Evolutionary conservation across 2,113 vertebrate species (phyloP).

Genomic region (Notothenia rossii): DNA sequence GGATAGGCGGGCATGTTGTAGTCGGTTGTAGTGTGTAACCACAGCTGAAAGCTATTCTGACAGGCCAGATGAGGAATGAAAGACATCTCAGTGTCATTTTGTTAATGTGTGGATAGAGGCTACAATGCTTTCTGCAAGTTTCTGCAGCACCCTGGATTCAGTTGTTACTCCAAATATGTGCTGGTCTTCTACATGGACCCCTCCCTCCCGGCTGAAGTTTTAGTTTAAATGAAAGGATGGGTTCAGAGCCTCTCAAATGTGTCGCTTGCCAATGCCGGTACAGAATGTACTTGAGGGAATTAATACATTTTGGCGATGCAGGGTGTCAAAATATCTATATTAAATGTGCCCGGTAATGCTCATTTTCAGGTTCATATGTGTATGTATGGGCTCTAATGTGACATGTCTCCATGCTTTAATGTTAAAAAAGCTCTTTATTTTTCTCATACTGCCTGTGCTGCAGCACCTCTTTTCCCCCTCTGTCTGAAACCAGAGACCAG

Average conservation of each 20-base stretch:
- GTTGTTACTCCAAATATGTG: neutral
- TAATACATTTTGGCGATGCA: too few relatives aligned
- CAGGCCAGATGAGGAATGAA: slow-evolving; percentile 23
- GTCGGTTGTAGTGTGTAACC: slow-evolving; percentile 35
- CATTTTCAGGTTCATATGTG: too few relatives aligned
- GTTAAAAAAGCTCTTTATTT: too few relatives aligned
- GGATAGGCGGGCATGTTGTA: slow-evolving; percentile 20
- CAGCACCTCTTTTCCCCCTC: too few relatives aligned
- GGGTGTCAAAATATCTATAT: neutral
- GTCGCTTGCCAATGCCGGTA: too few relatives aligned
- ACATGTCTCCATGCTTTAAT: too few relatives aligned
- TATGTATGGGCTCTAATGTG: too few relatives aligned
- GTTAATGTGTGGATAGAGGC: neutral
- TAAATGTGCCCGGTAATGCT: too few relatives aligned
- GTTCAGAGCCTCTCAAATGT: neutral
- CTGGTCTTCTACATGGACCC: neutral
- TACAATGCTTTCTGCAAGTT: slow-evolving; percentile 25
- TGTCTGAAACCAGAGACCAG: too few relatives aligned
- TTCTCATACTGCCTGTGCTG: too few relatives aligned
- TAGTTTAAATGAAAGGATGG: neutral
- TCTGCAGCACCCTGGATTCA: slow-evolving; percentile 31
- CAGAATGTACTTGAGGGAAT: too few relatives aligned
- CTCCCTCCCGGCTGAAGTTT: slow-evolving; percentile 17
- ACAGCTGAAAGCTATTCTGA: slow-evolving; percentile 44
- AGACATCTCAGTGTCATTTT: slow-evolving; percentile 4